Conservation (phyloP, 2,797 vertebrate genomes). For the Chrosomus eos region DNA sequence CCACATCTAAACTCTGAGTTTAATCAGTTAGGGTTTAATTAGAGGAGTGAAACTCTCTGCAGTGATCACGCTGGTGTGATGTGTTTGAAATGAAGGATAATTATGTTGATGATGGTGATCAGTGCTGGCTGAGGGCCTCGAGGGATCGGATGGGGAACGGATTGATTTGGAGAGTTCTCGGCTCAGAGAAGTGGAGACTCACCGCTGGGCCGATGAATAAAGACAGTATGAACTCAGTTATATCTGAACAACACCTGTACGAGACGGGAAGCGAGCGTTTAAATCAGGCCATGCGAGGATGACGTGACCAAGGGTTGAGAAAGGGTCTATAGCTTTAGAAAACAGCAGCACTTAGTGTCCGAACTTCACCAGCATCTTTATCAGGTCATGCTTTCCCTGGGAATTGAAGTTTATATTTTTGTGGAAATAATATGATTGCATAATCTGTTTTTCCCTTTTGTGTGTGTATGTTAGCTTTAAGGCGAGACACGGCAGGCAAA, state of each 20-base stretch:
- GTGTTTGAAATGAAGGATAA: constrained; percentile 55
- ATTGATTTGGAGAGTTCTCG: constrained; percentile 39
- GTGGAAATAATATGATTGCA: too few relatives aligned
- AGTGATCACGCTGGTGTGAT: constrained; percentile 49
- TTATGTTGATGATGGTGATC: constrained; percentile 54
- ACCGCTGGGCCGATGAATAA: constrained; percentile 9
- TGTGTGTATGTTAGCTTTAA: neutral
- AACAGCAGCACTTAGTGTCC: too few relatives aligned
- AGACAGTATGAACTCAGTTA: neutral
- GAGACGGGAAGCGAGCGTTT: neutral
- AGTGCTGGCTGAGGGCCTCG: constrained; percentile 41
- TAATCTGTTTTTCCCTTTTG: too few relatives aligned
- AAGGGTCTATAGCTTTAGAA: neutral
- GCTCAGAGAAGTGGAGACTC: constrained; percentile 26
- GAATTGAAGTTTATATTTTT: neutral
- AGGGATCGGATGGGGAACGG: constrained; percentile 28
- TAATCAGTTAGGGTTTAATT: neutral
- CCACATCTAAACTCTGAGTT: neutral
- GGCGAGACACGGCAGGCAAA: too few relatives aligned
- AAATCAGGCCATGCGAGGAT: neutral
- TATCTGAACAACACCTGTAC: constrained; percentile 8
- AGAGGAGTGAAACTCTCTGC: constrained; percentile 2
- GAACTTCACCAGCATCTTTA: neutral
- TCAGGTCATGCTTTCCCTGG: neutral
- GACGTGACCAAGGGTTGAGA: neutral